A percentile compares a stretch with the other conserved stretches of the same genome.
Conservation (phyloP, 1,140 invertebrate genomes). For the Drosophila navojoa region DNA sequence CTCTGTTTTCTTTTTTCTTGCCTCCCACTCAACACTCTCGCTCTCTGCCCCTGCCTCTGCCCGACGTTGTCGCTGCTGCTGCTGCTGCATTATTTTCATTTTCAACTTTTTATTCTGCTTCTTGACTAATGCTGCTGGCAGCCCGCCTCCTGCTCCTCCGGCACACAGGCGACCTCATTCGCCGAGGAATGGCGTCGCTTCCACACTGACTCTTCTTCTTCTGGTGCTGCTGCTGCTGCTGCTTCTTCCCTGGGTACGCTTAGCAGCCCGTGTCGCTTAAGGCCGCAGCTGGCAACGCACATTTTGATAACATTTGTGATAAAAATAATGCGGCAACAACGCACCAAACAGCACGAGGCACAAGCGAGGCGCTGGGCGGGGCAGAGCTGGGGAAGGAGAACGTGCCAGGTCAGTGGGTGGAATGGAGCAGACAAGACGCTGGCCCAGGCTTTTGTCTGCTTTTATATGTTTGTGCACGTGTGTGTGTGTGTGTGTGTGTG, state of each 20-base stretch:
- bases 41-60: constrained; percentile 29
- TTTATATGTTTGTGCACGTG: background rate
- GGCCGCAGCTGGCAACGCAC: constrained; percentile 74
- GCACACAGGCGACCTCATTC: constrained; percentile 63
- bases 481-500: no score
- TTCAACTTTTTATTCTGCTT: constrained; percentile 65
- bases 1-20: background rate
- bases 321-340: constrained; percentile 79
- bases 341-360: constrained; percentile 42
- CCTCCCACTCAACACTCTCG: constrained; percentile 51
- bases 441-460: constrained; percentile 13
- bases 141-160: constrained; percentile 10
- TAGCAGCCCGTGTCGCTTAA: constrained; percentile 11
- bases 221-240: background rate
- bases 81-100: constrained; percentile 78
- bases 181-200: constrained; percentile 24
- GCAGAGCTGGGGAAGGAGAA: constrained; percentile 11
- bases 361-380: background rate
- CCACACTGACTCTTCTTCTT: constrained; percentile 4
- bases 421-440: constrained; percentile 51
- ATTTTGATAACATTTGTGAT: constrained; percentile 80
- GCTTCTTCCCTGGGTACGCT: background rate
- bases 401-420: constrained; percentile 80
- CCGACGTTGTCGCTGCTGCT: constrained; percentile 33
- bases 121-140: constrained; percentile 24